Base-by-base conservation (phyloP, 2,888 invertebrate species). In the Globia sparganii region DNA sequence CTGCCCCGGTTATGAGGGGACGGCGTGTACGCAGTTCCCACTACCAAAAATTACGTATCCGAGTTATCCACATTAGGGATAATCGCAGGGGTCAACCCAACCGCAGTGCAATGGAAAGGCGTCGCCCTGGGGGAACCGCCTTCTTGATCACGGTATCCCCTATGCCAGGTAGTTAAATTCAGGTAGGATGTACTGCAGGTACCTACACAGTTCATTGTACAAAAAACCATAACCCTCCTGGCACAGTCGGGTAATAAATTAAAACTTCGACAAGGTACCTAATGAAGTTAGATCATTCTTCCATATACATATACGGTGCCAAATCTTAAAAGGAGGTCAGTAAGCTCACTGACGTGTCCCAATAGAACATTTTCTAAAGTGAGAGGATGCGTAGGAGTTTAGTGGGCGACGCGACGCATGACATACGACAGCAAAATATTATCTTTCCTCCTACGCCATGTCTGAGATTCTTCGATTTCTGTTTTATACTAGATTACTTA, bases 341-440 rank as follows among this genome's bases (percentile, higher is more conserved):
- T 79, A 78, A 73, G 74, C 71, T 78, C 53, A 83, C 80, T 86
- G 85, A 90, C 86, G 86, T 89, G 87, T 74, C 84, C 83, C 78
- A 83, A 81, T 80, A 78, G 68, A 76, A 76, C 37, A 61, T 73
- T 73, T 80, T 86, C 75, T 85, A 89, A 86, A 90, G 89, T 88
- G 88, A 92, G 89, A 89, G 91, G 88, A 78, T 68, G 84, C 86
- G 91, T 91, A 80, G 91, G 90, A 81, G 74, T 74, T 18, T 9
- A 0, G 89, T 89, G 86, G 87, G 88, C 77, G 84, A 40, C n/a
- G 78, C n/a, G 79, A 69, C 75, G 69, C 75, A 68, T 69, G 78
- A 78, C 75, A 81, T 71, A 58, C 62, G 62, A 67, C 74, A 8
- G 56, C 25, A 37, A 80, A 71, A 53, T 64, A 37, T 53, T 76